These are phyloP conservation scores for Siphamia tubifer DNA, from an alignment of 2,113 vertebrate genomes.

Conservation along the genomic window DNA sequence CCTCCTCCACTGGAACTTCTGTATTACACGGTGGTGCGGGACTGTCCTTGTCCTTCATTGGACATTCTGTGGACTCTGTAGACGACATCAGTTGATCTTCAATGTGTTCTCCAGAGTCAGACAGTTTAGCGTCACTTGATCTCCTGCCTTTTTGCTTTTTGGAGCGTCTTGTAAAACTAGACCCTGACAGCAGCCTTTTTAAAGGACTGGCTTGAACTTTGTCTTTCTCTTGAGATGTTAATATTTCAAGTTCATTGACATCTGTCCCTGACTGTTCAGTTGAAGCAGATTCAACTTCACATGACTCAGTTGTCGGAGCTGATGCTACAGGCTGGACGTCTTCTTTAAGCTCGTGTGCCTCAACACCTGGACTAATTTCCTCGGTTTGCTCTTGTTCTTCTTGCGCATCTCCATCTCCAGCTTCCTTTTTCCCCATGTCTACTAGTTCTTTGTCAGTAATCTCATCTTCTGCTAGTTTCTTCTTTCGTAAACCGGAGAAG, in stretches of 20 bases:
- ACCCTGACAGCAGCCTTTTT: slow-evolving; percentile 86
- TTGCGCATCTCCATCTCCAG: slow-evolving; percentile 8
- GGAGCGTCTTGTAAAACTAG: slow-evolving; percentile 85
- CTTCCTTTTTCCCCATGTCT: slow-evolving; percentile 55
- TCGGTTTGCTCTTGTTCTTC: slow-evolving; percentile 29
- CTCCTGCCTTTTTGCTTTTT: slow-evolving; percentile 85
- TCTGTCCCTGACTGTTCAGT: slow-evolving; percentile 27
- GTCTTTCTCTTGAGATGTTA: slow-evolving; percentile 82
- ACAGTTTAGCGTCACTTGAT: slow-evolving; percentile 68
- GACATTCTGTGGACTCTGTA: slow-evolving; percentile 80
- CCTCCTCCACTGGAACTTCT: slow-evolving; percentile 74
- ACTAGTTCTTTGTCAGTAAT: slow-evolving; percentile 33
- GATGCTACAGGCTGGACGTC: background rate
- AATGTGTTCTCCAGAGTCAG: slow-evolving; percentile 72
- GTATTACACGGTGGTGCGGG: slow-evolving; percentile 77
- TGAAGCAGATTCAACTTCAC: slow-evolving; percentile 27
- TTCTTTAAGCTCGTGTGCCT: background rate
- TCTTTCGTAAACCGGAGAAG: slow-evolving; percentile 86
- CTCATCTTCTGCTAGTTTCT: slow-evolving; percentile 80
- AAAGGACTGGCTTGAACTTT: slow-evolving; percentile 87
- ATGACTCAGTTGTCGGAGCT: background rate
- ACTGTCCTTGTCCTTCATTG: slow-evolving; percentile 81
- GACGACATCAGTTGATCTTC: slow-evolving; percentile 74
- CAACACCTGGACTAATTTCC: background rate
- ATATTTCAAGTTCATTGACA: slow-evolving; percentile 75